Evolutionary conservation across 1,140 invertebrate species (phyloP).

Genomic region (Anagrus nilaparvatae): DNA sequence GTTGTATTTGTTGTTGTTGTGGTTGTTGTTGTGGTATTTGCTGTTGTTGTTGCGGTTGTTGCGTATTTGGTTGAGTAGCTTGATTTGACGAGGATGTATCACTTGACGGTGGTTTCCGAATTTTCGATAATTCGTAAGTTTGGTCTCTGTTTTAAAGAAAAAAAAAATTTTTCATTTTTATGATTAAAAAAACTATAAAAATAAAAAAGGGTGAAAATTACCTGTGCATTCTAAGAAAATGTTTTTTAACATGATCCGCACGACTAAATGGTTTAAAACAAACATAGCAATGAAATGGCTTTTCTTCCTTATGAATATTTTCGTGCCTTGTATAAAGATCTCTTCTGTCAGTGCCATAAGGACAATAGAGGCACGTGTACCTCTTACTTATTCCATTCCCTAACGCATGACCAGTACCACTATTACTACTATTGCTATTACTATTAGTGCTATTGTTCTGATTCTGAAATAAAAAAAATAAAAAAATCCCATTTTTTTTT

Average conservation of each 20-base stretch:
- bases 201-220: too few relatives aligned
- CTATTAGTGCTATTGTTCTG: too few relatives aligned
- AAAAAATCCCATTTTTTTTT: too few relatives aligned
- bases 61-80: not conserved
- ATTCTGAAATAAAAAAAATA: too few relatives aligned
- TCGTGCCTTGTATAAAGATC: conserved; percentile 93
- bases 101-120: conserved; percentile 43
- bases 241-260: conserved; percentile 92
- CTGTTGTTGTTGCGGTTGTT: conserved; percentile 9
- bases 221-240: conserved; percentile 81
- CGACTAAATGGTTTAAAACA: conserved; percentile 87
- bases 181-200: too few relatives aligned
- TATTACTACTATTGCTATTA: too few relatives aligned
- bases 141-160: conserved; percentile 44
- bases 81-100: conserved; percentile 16
- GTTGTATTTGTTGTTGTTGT: conserved; percentile 17
- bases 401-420: not conserved
- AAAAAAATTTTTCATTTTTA: too few relatives aligned
- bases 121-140: conserved; percentile 74
- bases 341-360: conserved; percentile 81
- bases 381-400: conserved; percentile 47
- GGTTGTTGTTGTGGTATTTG: conserved; percentile 8
- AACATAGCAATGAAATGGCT: conserved; percentile 86
- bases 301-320: conserved; percentile 89
- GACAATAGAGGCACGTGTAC: conserved; percentile 75